Evolutionary conservation across 2,797 vertebrate genomes (phyloP), one percentile per base, ranked within the genome.

Genomic region (Danio choprae): DNA sequence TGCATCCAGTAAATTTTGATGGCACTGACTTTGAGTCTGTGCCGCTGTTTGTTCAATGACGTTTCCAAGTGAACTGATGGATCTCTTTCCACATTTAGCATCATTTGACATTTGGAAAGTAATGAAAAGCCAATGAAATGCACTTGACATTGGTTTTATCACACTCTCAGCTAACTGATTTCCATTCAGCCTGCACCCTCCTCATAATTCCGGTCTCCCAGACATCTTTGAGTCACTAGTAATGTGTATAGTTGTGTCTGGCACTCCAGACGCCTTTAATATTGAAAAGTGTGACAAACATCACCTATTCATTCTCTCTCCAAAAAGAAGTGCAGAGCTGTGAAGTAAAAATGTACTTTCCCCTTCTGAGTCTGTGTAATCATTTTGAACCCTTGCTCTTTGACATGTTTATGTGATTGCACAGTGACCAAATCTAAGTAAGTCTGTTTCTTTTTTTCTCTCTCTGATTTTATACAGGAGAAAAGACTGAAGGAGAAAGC

Each of bases 401-500:
- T 69, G 36, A 60, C 65, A 16, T 62, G 53, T 46, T 38, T 59
- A 38, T 78, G 9, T 36, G 38, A 65, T n/a, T 77, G 20, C 46
- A 20, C 40, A 4, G 4, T 70, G 43, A 77, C 11, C 63, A 58
- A 51, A 51, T 62, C 13, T 41, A 9, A 48, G 13, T 46, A 71
- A 40, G 29, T 40, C 13, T 65, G 2, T 62, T 38, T 56, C 29
- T 77, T 53, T 81, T 29, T 71, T 22, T 70, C 29, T 79, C 64
- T 29, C 29, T 29, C 29, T n/a, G n/a, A 3, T 74, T 64, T 40
- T 81, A 9, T 43, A 83, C 81, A 89, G 89, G 89, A 89, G 65
- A 89, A 85, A 74, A 85, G 87, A 43, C 84, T 90, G 68, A 89
- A 89, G 64, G 87, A 90, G 65, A 89, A 84, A 22, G 86, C 85